Evolutionary conservation across 2,113 vertebrate genomes (phyloP).

Genomic region (Takifugu bimaculatus): DNA sequence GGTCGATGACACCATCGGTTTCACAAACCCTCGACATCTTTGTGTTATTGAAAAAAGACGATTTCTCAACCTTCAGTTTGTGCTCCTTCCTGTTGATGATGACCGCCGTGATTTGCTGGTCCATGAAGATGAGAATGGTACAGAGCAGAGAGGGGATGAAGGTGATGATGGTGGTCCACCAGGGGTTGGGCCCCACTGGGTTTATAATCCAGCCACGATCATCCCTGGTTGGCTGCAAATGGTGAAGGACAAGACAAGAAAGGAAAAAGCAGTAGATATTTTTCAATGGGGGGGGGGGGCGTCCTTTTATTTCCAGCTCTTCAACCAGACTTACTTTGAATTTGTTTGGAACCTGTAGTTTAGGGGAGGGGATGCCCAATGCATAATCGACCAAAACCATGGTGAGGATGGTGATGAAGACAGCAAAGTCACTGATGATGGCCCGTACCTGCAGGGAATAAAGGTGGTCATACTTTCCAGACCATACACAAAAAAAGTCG

Average conservation of each 20-base stretch:
- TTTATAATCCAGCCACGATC: slow-evolving; percentile 95
- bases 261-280: not conserved
- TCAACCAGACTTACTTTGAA: slow-evolving; percentile 83
- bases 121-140: slow-evolving; percentile 99
- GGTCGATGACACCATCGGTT: no score
- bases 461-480: not conserved
- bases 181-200: slow-evolving; percentile 94
- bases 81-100: slow-evolving; percentile 99
- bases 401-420: slow-evolving; percentile 94
- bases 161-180: slow-evolving; percentile 94
- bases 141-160: slow-evolving; percentile 92
- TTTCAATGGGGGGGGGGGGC: no score
- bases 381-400: slow-evolving; percentile 94
- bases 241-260: not conserved
- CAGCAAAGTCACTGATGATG: slow-evolving; percentile 96
- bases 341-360: slow-evolving; percentile 93
- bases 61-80: slow-evolving; percentile 87
- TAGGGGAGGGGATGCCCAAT: slow-evolving; percentile 93
- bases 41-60: no score
- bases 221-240: slow-evolving; percentile 90
- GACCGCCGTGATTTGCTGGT: slow-evolving; percentile 98
- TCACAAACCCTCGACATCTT: no score
- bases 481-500: not conserved
- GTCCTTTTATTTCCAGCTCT: no score
- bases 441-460: slow-evolving; percentile 81